Evolutionary conservation across 2,113 vertebrate species (phyloP).

Genomic region (Microcebus lehilahytsara): DNA sequence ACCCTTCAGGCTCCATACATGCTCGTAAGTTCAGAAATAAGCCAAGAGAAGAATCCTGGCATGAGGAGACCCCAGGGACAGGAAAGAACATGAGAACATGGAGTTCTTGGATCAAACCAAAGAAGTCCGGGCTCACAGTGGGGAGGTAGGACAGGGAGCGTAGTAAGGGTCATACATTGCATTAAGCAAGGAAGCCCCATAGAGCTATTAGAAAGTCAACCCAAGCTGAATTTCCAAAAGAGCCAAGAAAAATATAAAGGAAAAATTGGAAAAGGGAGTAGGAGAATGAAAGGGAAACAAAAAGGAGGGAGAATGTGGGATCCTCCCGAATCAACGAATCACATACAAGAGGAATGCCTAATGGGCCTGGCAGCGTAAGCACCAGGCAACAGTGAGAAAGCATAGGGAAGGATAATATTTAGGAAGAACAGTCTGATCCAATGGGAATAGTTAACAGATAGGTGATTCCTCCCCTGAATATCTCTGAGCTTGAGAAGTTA

Average conservation of each 20-base stretch:
- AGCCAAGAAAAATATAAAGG: background rate
- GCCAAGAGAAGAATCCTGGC: constrained; percentile 13
- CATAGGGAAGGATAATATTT: constrained; percentile 66
- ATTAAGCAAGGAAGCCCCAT: background rate
- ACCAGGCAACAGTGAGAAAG: constrained; percentile 49
- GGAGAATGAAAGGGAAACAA: background rate
- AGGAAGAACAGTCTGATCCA: background rate
- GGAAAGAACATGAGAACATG: background rate
- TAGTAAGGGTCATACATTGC: fast-evolving
- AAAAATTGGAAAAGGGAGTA: background rate
- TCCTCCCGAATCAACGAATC: constrained; percentile 57
- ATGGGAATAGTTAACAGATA: background rate
- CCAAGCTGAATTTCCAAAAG: background rate
- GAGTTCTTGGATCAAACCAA: background rate
- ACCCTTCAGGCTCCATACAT: background rate
- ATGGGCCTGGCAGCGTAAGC: background rate
- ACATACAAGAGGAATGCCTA: constrained; percentile 52
- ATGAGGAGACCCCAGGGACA: background rate
- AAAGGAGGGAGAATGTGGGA: background rate
- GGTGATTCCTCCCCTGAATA: background rate
- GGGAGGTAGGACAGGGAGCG: background rate
- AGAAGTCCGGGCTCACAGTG: background rate
- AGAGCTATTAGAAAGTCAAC: background rate
- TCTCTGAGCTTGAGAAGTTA: background rate
- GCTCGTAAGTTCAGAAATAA: background rate